A percentile compares a stretch with the other conserved stretches of the same genome.
Evolutionary conservation across 2,113 vertebrate species (phyloP).

Genomic region (Ascaphus truei): DNA sequence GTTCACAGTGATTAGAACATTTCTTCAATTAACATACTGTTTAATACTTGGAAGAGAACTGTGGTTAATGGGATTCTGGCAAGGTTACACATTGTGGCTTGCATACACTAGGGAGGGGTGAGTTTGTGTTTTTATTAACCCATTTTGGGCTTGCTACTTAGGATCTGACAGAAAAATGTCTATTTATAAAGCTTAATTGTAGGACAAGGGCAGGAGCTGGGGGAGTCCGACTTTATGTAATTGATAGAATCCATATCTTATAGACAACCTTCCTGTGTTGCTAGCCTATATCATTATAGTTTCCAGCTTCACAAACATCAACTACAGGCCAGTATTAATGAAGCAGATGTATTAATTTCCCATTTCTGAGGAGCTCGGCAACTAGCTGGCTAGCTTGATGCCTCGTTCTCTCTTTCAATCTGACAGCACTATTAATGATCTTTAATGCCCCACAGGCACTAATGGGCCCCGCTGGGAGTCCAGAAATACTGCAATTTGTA

Average conservation of each 20-base stretch:
- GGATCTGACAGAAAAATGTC: conserved; percentile 53
- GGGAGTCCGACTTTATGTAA: conserved; percentile 62
- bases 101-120: conserved; percentile 43
- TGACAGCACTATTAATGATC: conserved; percentile 99
- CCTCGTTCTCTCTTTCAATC: conserved; percentile 55
- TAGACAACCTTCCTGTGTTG: conserved; percentile 67
- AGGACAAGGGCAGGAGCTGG: conserved; percentile 37
- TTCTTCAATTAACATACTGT: conserved; percentile 72
- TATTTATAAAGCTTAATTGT: conserved; percentile 68
- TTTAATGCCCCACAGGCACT: conserved; percentile 98
- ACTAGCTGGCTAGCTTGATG: conserved; percentile 64
- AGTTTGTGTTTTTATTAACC: conserved; percentile 40
- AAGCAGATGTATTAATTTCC: conserved; percentile 94
- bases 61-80: conserved; percentile 59
- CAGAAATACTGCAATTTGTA: conserved; percentile 98
- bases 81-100: conserved; percentile 55
- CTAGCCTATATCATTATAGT: conserved; percentile 87
- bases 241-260: conserved; percentile 81
- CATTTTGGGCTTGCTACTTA: conserved; percentile 71
- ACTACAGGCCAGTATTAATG: conserved; percentile 82
- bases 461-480: conserved; percentile 96
- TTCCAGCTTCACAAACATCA: conserved; percentile 86
- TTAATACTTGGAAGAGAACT: conserved; percentile 63
- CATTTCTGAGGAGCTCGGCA: conserved; percentile 85
- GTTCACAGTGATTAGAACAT: conserved; percentile 76